Base-by-base conservation (phyloP, 1,140 invertebrate genomes). In the Acyrthosiphon pisum region DNA sequence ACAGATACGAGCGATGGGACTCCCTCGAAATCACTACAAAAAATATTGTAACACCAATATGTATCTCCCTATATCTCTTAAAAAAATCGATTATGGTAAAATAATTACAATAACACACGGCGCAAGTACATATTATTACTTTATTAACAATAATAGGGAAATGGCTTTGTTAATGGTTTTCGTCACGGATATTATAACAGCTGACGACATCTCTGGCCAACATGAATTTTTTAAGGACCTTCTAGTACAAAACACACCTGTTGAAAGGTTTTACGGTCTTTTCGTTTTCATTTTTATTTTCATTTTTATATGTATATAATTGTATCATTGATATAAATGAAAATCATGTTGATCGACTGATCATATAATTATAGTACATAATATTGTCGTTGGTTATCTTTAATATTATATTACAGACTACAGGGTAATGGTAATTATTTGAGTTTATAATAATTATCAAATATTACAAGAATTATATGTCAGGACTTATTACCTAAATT, bases 401-500 rank as follows among this genome's bases (percentile, higher is more conserved):
- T n/a, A 76, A 76, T 76, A 53, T 53, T 53, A 23, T n/a, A 30
- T 11, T 60, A 18, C 4, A 18, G 18, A 76, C 30, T 76, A n/a
- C 60, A 76, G 60, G n/a, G 6, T 35, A 76, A 76, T 76, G 60
- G 60, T n/a, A 76, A 76, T 76, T 76, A 76, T 76, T 68, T 30
- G 60, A 76, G n/a, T 76, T 76, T 44, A 46, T 26, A 48, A 46
- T 46, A 46, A 44, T 86, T 86, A 87, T 87, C 44, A 87, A 87
- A 87, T 44, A 46, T 86, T 46, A 44, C 14, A 41, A 41, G 41
- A 44, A 44, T 86, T 44, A 86, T 46, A 87, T 30, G 84, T 7
- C 44, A 46, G 30, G 46, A 88, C 46, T n/a, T 88, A 76, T 76
- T 76, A 76, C 60, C 60, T 48, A 88, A 88, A 88, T 88, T 44